phyloP scores from a whole-genome alignment of 2,113 vertebrate genomes.

The Xyrauchen texanus region DNA sequence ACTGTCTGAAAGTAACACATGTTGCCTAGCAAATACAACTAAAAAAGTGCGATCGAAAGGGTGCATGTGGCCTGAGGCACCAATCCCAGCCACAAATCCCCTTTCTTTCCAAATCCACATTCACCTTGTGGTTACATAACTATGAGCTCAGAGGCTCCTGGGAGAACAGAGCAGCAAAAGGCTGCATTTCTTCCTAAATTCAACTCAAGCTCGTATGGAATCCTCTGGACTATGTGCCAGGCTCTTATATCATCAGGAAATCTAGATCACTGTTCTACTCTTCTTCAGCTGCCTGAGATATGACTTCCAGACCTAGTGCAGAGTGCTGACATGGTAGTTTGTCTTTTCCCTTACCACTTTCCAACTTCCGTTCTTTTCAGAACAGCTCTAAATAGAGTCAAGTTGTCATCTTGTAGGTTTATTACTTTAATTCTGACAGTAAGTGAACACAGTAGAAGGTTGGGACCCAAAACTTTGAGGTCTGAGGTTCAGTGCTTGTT shows the following conservation, averaged over 20 bases:
- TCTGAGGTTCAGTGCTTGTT: no score
- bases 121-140: constrained; percentile 31
- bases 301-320: neutral
- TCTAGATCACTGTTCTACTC: neutral
- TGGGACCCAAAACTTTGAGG: no score
- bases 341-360: neutral
- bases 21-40: neutral
- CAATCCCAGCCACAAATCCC: no score
- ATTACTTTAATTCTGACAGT: no score
- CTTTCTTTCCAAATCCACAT: no score
- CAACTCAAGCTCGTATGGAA: neutral
- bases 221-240: constrained; percentile 6
- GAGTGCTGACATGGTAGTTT: neutral
- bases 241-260: constrained; percentile 13
- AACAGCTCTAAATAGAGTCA: no score
- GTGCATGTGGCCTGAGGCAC: no score
- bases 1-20: no score
- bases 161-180: neutral
- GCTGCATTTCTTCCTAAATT: neutral
- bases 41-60: neutral
- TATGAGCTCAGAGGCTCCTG: constrained; percentile 1
- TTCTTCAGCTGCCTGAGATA: constrained; percentile 8
- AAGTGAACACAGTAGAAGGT: no score
- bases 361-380: neutral
- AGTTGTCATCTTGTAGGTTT: no score